Evolutionary conservation across 2,797 vertebrate genomes (phyloP).

Genomic region (Trichosurus vulpecula): DNA sequence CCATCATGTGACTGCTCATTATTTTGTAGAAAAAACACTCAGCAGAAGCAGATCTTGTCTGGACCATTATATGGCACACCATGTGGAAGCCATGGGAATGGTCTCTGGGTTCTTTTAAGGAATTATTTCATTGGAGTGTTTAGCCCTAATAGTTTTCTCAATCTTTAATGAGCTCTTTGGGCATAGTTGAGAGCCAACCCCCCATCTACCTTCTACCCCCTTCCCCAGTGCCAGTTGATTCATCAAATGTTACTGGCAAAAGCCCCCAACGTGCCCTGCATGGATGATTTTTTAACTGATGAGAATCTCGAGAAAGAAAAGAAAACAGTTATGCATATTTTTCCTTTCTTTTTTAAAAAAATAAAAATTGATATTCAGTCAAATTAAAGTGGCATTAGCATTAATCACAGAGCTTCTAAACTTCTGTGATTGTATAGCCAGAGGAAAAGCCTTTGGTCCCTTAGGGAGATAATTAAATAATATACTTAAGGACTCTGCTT

Average conservation of each 20-base stretch:
- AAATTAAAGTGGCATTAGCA: constrained; percentile 60
- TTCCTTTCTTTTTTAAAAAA: constrained; percentile 15
- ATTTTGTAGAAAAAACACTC: constrained; percentile 19
- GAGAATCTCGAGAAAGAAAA: constrained; percentile 5
- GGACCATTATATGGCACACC: not conserved
- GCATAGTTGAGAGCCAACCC: not conserved
- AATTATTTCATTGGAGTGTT: constrained; percentile 28
- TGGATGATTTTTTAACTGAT: not conserved
- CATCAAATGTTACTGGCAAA: not conserved
- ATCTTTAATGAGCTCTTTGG: not conserved
- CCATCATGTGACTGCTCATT: constrained; percentile 12
- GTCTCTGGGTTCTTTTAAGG: constrained; percentile 19
- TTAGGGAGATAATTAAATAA: constrained; percentile 51
- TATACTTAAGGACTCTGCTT: constrained; percentile 36
- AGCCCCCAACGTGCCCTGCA: not conserved
- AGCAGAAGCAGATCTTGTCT: constrained; percentile 24
- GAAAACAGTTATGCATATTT: not conserved
- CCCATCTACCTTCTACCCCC: no score
- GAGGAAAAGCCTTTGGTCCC: constrained; percentile 56
- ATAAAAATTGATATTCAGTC: not conserved
- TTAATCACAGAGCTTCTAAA: constrained; percentile 46
- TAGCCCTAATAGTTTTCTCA: not conserved
- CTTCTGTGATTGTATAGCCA: constrained; percentile 39
- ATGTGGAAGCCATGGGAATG: not conserved
- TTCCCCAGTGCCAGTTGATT: constrained; percentile 32